Conservation (phyloP, 2,888 invertebrate species). For the Tetheella fluctuosa region DNA sequence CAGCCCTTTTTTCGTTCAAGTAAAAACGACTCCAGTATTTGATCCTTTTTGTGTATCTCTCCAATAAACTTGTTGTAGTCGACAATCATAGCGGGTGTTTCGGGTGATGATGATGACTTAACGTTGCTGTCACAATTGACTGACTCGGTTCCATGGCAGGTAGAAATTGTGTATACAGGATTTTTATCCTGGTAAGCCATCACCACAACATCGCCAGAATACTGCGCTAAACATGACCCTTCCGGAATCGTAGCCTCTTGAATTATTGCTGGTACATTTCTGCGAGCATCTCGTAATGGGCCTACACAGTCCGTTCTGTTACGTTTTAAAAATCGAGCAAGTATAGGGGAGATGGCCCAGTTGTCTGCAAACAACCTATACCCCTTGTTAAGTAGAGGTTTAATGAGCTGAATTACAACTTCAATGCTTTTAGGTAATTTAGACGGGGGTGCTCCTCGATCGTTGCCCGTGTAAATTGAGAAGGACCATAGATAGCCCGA, state of each 20-base stretch:
- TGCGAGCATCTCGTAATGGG: constrained; percentile 16
- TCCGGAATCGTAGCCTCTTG: constrained; percentile 17
- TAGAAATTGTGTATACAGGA: constrained; percentile 22
- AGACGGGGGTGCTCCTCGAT: constrained; percentile 5
- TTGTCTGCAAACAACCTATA: constrained; percentile 20
- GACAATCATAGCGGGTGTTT: neutral
- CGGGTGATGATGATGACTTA: too few species aligned
- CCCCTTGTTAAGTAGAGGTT: constrained; percentile 16
- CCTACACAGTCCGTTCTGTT: constrained; percentile 28
- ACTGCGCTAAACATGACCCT: constrained; percentile 23
- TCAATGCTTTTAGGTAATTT: constrained; percentile 18
- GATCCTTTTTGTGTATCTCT: constrained; percentile 17
- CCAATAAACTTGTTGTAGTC: constrained; percentile 11
- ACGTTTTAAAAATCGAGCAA: constrained; percentile 22
- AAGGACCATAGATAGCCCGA: constrained; percentile 30
- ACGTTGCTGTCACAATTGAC: neutral
- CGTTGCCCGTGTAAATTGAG: constrained; percentile 24
- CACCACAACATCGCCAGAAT: constrained; percentile 25
- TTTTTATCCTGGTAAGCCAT: constrained; percentile 20
- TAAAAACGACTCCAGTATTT: constrained; percentile 20
- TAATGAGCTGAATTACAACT: constrained; percentile 2
- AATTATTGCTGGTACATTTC: constrained; percentile 18
- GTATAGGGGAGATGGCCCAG: constrained; percentile 20
- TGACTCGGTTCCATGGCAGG: constrained; percentile 25
- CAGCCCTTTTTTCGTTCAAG: neutral